Conservation (phyloP, 2,888 invertebrate species). For the Heliconius ismenius region DNA sequence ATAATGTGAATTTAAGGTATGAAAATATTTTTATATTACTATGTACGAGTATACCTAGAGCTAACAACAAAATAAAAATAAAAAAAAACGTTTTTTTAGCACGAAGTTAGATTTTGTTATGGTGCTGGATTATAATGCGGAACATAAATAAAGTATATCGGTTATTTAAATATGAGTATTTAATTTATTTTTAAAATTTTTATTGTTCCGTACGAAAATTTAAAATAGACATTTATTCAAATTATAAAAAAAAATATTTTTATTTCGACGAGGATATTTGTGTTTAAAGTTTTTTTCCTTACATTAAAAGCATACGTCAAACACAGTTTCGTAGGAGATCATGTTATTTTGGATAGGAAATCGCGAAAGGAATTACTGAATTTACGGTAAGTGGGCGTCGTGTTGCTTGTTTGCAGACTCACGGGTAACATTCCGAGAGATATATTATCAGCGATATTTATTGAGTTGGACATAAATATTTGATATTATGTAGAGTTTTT, state of each 20-base stretch:
- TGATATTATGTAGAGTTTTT: not conserved
- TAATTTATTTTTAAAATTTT: no score
- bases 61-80: not conserved
- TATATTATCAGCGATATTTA: conserved; percentile 54
- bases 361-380: conserved; percentile 64
- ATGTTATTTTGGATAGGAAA: conserved; percentile 48
- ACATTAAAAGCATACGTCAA: not conserved
- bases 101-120: no score
- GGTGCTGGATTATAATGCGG: no score
- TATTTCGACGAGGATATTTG: no score
- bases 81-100: no score
- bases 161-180: no score
- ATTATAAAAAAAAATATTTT: no score
- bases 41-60: not conserved
- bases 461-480: conserved; percentile 24
- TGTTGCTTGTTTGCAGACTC: conserved; percentile 77
- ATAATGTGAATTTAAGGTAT: no score
- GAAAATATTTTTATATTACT: not conserved
- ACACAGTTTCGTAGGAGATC: conserved; percentile 42
- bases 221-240: no score
- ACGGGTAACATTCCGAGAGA: conserved; percentile 62
- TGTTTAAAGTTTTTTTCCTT: no score
- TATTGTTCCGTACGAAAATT: no score
- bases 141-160: no score
- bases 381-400: conserved; percentile 64